A percentile compares a stretch with the other conserved stretches of the same genome.
Conservation (phyloP, 2,113 vertebrate species). For the Campylorhamphus procurvoides region DNA sequence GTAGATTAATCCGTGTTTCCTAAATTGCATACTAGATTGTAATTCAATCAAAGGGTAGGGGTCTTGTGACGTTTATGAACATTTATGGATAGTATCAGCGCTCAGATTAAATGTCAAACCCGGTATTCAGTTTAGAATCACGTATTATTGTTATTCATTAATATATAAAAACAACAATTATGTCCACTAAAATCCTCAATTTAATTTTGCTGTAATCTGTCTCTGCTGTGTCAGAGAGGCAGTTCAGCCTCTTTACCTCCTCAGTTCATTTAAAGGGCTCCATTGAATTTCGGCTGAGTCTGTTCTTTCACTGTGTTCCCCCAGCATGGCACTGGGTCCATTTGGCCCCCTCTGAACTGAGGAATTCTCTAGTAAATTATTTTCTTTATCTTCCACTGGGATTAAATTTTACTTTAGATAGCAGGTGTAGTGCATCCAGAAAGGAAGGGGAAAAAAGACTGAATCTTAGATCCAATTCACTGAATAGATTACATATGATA, state of each 20-base stretch:
- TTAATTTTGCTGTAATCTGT: constrained; percentile 72
- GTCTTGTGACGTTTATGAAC: constrained; percentile 68
- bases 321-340: not conserved
- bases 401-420: not conserved
- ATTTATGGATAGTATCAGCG: constrained; percentile 69
- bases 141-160: constrained; percentile 72
- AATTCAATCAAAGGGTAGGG: constrained; percentile 70
- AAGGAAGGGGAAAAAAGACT: not conserved
- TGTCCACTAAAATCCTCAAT: constrained; percentile 67
- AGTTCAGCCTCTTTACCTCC: constrained; percentile 41
- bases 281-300: constrained; percentile 24
- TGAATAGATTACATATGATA: not conserved
- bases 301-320: not conserved
- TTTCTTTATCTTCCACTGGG: not conserved
- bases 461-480: not conserved
- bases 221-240: constrained; percentile 52
- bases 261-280: constrained; percentile 40
- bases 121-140: constrained; percentile 66
- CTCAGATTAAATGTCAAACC: constrained; percentile 74
- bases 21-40: constrained; percentile 67
- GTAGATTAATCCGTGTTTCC: constrained; percentile 68
- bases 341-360: not conserved
- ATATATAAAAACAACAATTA: constrained; percentile 71
- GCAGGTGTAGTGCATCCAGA: not conserved
- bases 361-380: constrained; percentile 32